These are phyloP conservation scores for Diorhabda elongata DNA, from an alignment of 1,140 invertebrate genomes.

Conservation along the genomic window DNA sequence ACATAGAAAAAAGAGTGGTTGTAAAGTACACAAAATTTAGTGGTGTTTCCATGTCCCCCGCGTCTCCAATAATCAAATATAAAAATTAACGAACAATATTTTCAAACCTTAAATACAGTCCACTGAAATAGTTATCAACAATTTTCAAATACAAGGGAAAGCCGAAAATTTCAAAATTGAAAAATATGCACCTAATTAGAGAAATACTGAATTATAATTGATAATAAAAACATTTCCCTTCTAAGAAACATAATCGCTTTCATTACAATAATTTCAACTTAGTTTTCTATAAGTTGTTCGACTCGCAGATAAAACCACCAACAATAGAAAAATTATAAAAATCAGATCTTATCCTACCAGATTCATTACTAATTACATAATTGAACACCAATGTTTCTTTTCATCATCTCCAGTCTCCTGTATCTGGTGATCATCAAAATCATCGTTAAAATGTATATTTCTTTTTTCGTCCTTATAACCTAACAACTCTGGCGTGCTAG, in stretches of 20 bases:
- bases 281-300: no score
- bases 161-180: slow-evolving; percentile 3
- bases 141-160: neutral
- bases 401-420: slow-evolving; percentile 22
- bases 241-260: no score
- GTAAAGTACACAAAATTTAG: no score
- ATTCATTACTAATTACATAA: slow-evolving; percentile 33
- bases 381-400: slow-evolving; percentile 34
- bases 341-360: slow-evolving; percentile 4
- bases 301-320: no score
- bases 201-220: no score
- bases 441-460: slow-evolving; percentile 23
- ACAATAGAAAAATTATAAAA: neutral
- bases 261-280: no score
- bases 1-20: no score
- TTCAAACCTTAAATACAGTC: no score
- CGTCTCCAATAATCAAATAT: no score
- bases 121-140: neutral
- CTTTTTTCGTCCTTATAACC: slow-evolving; percentile 36
- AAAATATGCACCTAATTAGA: neutral
- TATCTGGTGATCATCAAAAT: slow-evolving; percentile 19
- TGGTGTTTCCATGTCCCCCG: no score
- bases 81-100: no score
- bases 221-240: no score
- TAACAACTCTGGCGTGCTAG: slow-evolving; percentile 43